phyloP scores from a whole-genome alignment of 2,888 invertebrate genomes.

The Temnothorax unifasciatus region DNA sequence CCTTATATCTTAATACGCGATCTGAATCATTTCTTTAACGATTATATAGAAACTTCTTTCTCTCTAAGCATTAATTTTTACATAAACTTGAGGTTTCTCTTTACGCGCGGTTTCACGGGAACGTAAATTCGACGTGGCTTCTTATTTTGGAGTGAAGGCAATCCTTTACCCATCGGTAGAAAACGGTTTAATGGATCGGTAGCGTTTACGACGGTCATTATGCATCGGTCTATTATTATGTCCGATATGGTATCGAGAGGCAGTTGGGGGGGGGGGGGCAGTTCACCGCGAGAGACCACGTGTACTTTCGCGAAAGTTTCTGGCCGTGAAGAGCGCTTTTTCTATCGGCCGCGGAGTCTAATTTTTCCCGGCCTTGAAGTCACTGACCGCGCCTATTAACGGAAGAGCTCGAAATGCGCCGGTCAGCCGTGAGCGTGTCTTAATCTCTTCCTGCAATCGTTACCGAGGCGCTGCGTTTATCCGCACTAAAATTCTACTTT shows the following conservation, averaged over 20 bases:
- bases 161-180: not conserved
- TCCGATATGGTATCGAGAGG: constrained; percentile 37
- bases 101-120: constrained; percentile 3
- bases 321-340: constrained; percentile 72
- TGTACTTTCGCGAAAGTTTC: constrained; percentile 72
- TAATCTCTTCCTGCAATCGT: constrained; percentile 69
- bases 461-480: constrained; percentile 54
- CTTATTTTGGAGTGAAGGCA: not conserved
- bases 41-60: constrained; percentile 34
- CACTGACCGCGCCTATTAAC: constrained; percentile 75
- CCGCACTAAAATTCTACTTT: constrained; percentile 80
- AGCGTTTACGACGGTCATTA: constrained; percentile 25
- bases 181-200: not conserved
- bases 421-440: constrained; percentile 57
- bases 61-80: constrained; percentile 21
- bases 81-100: constrained; percentile 21
- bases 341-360: constrained; percentile 58
- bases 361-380: constrained; percentile 73
- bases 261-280: not conserved
- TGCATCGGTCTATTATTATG: constrained; percentile 9
- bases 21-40: not conserved
- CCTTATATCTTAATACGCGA: not conserved
- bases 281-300: not conserved
- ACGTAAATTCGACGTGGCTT: constrained; percentile 8
- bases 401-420: constrained; percentile 53